These are phyloP conservation scores for Rapana venosa DNA, from an alignment of 2,888 invertebrate genomes.

Conservation along the genomic window DNA sequence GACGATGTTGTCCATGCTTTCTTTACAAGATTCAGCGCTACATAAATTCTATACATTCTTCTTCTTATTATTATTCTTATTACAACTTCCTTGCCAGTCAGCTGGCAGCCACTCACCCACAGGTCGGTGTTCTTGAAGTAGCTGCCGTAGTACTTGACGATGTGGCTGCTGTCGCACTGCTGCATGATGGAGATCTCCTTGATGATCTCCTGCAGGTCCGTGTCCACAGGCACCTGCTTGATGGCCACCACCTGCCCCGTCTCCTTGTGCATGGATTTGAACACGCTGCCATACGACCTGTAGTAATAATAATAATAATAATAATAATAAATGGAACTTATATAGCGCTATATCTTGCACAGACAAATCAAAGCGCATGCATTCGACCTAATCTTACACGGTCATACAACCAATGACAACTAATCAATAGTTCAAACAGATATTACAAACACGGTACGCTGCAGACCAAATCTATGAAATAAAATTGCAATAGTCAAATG, in stretches of 20 bases:
- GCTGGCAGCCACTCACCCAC: slow-evolving; percentile 88
- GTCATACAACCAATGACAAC: too few relatives aligned
- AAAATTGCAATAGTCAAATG: too few relatives aligned
- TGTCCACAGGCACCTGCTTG: slow-evolving; percentile 84
- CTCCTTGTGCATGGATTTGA: slow-evolving; percentile 98
- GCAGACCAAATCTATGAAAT: too few relatives aligned
- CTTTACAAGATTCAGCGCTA: too few relatives aligned
- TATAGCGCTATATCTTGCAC: too few relatives aligned
- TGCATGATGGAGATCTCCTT: slow-evolving; percentile 99
- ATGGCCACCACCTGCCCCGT: slow-evolving; percentile 97
- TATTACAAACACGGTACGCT: too few relatives aligned
- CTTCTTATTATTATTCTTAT: neutral
- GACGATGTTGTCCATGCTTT: neutral
- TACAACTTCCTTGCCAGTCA: slow-evolving; percentile 91
- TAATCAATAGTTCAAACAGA: too few relatives aligned
- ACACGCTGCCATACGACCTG: slow-evolving; percentile 84
- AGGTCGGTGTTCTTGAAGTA: slow-evolving; percentile 99
- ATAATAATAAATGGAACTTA: too few relatives aligned
- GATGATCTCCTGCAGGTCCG: slow-evolving; percentile 91
- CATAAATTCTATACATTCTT: too few relatives aligned
- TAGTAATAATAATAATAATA: too few relatives aligned
- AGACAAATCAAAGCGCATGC: too few relatives aligned
- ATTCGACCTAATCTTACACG: too few relatives aligned
- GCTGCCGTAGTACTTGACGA: slow-evolving; percentile 99
- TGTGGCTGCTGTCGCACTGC: slow-evolving; percentile 99